Evolutionary conservation across 2,797 vertebrate species (phyloP), one percentile per base, ranked within the genome.

Genomic region (Prunella strophiata): DNA sequence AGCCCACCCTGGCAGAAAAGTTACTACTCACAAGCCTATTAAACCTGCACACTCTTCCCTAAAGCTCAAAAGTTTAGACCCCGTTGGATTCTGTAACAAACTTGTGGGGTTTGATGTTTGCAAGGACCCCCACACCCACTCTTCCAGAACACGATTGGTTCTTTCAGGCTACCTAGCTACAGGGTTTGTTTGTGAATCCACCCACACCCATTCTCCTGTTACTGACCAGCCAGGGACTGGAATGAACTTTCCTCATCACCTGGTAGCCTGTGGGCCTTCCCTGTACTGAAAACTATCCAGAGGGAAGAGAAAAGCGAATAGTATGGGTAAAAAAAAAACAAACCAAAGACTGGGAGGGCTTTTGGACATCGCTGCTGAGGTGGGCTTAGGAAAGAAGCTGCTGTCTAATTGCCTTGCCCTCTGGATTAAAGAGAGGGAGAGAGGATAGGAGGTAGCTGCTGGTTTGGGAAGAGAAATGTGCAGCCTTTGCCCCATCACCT

Each of bases 381-480:
- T 2, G 2, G 13, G 8, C 9, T 79, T 45, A 59, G 38, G 54
- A 50, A 47, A 59, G 30, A 55, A 72, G 48, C 8, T 16, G 23
- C 23, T 66, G 5, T 18, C 18, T 26, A 51, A 23, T 17, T 79
- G 27, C 19, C 14, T 3, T 21, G 11, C 19, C 47, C 2, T 48
- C 20, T 57, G 43, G 8, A 57, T 21, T 6, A 50, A 45, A 43
- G 16, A 63, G 13, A 26, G 8, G 29, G 12, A 74, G 19, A 59
- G 8, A 11, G 5, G 11, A 65, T 3, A 61, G 10, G 26, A 61
- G 25, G 5, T 3, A 5, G 2, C 8, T 52, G 25, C n/a, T 42
- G 9, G 3, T 9, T 8, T 21, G 11, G 13, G 17, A 11, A 47
- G 13, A 47, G 2, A 55, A 13, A 51, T 16, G 29, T 0, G 0